Conservation (phyloP, 2,113 vertebrate genomes). For the Rhagologus leucostigma region DNA sequence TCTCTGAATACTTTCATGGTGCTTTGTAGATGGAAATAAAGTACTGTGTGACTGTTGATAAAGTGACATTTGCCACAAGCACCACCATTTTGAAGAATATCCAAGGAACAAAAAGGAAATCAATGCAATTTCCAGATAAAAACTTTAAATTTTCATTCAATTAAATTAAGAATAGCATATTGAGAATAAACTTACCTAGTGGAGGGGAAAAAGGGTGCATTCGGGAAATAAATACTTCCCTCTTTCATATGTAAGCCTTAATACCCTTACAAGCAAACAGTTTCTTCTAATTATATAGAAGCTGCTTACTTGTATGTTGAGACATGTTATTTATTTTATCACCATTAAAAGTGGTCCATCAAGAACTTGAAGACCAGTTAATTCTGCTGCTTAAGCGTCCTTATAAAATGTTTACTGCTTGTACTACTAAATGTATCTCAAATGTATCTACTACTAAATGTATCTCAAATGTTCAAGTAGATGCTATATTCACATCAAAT, state of each 20-base stretch:
- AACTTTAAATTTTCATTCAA: slow-evolving; percentile 53
- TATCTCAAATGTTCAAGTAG: neutral
- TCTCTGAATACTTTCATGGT: neutral
- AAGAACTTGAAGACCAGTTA: neutral
- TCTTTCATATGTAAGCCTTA: neutral
- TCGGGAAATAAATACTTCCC: neutral
- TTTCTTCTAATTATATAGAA: neutral
- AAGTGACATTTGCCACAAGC: slow-evolving; percentile 21
- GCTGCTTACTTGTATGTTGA: neutral
- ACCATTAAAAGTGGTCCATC: neutral
- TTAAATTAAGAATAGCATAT: slow-evolving; percentile 17
- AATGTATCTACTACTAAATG: neutral
- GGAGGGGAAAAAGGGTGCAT: neutral
- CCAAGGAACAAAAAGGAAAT: slow-evolving; percentile 60
- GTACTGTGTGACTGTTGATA: neutral
- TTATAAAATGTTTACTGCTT: neutral
- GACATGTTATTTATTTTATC: neutral
- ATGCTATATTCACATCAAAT: neutral
- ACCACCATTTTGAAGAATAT: slow-evolving; percentile 50
- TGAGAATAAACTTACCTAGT: slow-evolving; percentile 35
- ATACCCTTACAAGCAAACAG: neutral
- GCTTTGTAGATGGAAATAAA: neutral
- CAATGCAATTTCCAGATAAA: slow-evolving; percentile 61
- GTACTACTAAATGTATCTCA: neutral
- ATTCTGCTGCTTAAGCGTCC: neutral